phyloP scores from a whole-genome alignment of 2,888 invertebrate genomes.

The Zygothrica quintamaculata region DNA sequence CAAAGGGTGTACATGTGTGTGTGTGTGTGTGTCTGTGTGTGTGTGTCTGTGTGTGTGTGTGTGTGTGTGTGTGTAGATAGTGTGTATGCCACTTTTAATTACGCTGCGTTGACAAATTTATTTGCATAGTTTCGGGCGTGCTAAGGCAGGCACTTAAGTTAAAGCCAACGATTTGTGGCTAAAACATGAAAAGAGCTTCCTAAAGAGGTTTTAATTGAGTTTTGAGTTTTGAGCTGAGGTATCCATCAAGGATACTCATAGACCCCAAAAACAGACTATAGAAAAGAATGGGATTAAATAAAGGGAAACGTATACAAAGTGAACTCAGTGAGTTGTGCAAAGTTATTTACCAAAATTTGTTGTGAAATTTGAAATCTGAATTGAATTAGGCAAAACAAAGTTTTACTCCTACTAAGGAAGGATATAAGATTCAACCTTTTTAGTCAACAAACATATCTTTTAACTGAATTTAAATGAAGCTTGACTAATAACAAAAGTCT shows the following conservation, averaged over 20 bases:
- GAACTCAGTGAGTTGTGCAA: too few species aligned
- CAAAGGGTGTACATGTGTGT: neutral
- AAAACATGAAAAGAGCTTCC: constrained; percentile 31
- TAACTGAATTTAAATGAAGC: too few species aligned
- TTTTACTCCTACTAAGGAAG: too few species aligned
- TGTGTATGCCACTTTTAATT: constrained; percentile 67
- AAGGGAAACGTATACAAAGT: too few species aligned
- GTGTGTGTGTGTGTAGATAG: neutral
- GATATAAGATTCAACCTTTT: too few species aligned
- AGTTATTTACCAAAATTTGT: neutral
- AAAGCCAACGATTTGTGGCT: constrained; percentile 65
- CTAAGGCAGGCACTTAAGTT: constrained; percentile 29
- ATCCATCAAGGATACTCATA: neutral
- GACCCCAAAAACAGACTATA: constrained; percentile 4
- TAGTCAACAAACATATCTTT: too few species aligned
- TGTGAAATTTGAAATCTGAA: neutral
- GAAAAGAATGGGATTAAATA: too few species aligned
- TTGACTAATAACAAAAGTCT: too few species aligned
- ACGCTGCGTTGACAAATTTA: constrained; percentile 69
- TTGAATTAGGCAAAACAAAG: neutral
- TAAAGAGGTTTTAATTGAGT: constrained; percentile 64
- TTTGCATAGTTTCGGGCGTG: constrained; percentile 60
- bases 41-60: neutral
- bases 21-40: neutral
- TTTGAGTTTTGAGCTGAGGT: constrained; percentile 38